These are phyloP conservation scores for Novumbra hubbsi DNA, from an alignment of 2,797 vertebrate genomes.

Conservation along the genomic window DNA sequence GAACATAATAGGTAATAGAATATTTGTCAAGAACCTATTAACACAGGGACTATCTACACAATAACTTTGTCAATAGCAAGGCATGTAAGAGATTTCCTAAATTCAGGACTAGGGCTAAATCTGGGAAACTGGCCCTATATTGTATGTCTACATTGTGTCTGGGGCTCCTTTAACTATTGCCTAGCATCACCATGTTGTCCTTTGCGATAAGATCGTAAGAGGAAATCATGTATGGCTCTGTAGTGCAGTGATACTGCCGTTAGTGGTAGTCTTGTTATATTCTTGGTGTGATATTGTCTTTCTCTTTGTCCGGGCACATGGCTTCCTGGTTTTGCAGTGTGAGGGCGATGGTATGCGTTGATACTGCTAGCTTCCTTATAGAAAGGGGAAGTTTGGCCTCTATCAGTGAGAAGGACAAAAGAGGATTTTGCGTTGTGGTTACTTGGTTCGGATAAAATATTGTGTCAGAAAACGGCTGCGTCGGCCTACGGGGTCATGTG, in stretches of 20 bases:
- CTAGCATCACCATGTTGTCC: background rate
- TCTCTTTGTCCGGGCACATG: background rate
- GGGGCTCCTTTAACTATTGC: background rate
- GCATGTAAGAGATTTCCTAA: too few relatives aligned
- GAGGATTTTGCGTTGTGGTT: background rate
- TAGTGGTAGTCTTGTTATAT: background rate
- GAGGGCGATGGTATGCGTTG: background rate
- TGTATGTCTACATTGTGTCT: background rate
- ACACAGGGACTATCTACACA: too few relatives aligned
- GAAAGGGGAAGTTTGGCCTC: slow-evolving; percentile 1
- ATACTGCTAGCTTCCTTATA: background rate
- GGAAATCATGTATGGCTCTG: background rate
- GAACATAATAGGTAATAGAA: too few relatives aligned
- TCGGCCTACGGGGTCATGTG: background rate
- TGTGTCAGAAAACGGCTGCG: background rate
- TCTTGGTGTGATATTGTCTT: background rate
- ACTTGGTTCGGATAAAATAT: background rate
- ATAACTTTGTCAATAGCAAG: too few relatives aligned
- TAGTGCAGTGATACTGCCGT: background rate
- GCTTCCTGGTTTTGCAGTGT: slow-evolving; percentile 4
- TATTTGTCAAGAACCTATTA: too few relatives aligned
- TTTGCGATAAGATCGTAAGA: background rate
- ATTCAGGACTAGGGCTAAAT: too few relatives aligned
- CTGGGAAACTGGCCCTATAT: too few relatives aligned
- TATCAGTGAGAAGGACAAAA: background rate